Percentiles rank a stretch among this genome's conserved stretches.
Conservation (phyloP, 2,888 invertebrate species). For the Trichogramma evanescens region DNA sequence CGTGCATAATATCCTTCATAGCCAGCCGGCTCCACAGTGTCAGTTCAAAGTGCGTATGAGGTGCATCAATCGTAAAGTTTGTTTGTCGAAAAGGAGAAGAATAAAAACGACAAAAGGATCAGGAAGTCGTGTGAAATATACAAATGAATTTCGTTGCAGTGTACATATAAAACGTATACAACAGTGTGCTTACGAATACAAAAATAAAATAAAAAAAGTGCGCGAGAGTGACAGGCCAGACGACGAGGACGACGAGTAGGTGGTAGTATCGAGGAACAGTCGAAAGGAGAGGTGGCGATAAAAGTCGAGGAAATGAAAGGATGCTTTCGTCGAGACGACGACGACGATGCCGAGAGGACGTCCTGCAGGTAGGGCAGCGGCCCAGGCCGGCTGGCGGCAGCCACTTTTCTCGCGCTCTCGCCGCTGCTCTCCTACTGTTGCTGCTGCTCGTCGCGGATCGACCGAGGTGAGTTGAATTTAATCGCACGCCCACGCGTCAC, state of each 20-base stretch:
- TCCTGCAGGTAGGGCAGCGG: constrained; percentile 19
- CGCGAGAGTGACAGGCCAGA: too few relatives aligned
- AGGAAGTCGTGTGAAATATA: too few relatives aligned
- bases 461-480: neutral
- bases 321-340: constrained; percentile 42
- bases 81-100: too few relatives aligned
- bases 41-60: too few relatives aligned
- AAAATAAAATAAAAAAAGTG: too few relatives aligned
- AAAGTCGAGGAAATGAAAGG: constrained; percentile 44
- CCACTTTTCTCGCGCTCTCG: neutral
- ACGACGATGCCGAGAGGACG: constrained; percentile 37
- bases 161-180: too few relatives aligned
- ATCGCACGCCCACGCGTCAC: neutral
- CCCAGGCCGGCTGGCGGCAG: constrained; percentile 13
- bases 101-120: too few relatives aligned
- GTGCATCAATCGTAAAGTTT: too few relatives aligned
- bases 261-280: constrained; percentile 1
- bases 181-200: too few relatives aligned
- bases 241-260: neutral
- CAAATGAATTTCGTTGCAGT: too few relatives aligned
- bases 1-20: too few relatives aligned
- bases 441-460: neutral
- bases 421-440: neutral
- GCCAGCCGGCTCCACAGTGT: too few relatives aligned
- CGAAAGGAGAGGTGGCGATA: constrained; percentile 8